Conservation (phyloP, 37 sponge, comb jelly and placozoan genomes). For the Cladorhizidae sp. region DNA sequence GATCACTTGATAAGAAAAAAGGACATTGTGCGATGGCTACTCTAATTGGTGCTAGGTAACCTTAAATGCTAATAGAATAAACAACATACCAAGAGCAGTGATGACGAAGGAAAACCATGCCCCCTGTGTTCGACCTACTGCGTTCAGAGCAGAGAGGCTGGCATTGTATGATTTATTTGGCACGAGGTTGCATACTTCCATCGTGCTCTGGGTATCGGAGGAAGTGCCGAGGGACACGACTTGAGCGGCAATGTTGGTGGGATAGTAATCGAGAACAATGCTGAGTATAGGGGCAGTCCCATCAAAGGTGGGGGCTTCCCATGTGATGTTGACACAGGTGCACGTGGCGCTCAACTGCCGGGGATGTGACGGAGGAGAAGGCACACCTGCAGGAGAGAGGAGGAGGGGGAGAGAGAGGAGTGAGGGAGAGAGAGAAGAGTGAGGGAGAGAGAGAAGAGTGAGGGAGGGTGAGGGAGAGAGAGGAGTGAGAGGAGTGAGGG, state of each 20-base stretch:
- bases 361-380: constrained; percentile 22
- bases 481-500: no score
- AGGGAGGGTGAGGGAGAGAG: no score
- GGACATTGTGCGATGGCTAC: no score
- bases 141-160: constrained; percentile 10
- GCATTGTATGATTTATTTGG: constrained; percentile 37
- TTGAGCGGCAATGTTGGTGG: background rate
- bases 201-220: constrained; percentile 1
- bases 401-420: no score
- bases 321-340: constrained; percentile 37
- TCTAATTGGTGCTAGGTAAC: background rate
- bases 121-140: constrained; percentile 9
- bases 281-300: constrained; percentile 19
- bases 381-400: constrained; percentile 26
- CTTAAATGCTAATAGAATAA: background rate
- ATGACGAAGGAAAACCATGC: constrained; percentile 11
- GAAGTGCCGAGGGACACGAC: background rate
- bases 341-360: constrained; percentile 19
- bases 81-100: constrained; percentile 6
- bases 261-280: background rate
- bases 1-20: no score
- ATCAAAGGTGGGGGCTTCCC: constrained; percentile 26
- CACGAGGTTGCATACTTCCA: constrained; percentile 32
- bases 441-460: no score
- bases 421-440: no score